Evolutionary conservation across 2,797 vertebrate genomes (phyloP).

Genomic region (Ispidina picta): DNA sequence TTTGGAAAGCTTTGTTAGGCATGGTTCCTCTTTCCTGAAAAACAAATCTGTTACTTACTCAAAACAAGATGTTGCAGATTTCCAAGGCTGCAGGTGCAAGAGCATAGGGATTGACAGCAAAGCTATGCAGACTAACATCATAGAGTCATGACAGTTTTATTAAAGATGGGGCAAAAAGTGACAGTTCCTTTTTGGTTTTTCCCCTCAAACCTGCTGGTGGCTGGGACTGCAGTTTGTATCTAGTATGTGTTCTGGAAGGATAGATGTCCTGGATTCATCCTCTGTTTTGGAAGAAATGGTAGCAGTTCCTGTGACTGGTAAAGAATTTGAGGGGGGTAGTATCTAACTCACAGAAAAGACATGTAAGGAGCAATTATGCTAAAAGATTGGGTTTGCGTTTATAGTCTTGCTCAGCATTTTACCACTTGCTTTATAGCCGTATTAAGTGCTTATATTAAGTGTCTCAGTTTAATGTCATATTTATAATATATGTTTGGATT

Average conservation of each 20-base stretch:
- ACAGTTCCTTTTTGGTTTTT: not conserved
- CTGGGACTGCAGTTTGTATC: not conserved
- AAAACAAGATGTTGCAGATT: not conserved
- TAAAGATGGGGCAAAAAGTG: not conserved
- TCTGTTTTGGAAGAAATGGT: not conserved
- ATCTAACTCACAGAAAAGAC: not conserved
- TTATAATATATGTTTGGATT: not conserved
- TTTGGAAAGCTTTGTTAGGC: not conserved
- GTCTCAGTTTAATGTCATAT: not conserved
- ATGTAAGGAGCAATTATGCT: not conserved
- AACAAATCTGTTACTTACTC: not conserved
- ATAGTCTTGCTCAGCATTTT: not conserved
- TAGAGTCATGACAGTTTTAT: not conserved
- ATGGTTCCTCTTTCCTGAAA: not conserved
- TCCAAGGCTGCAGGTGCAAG: not conserved
- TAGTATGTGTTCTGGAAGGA: not conserved
- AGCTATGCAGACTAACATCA: not conserved
- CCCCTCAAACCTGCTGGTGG: not conserved
- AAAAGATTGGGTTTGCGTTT: not conserved
- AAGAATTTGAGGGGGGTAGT: not conserved
- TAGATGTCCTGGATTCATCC: not conserved
- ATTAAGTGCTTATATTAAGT: slow-evolving; percentile 1
- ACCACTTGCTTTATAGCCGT: not conserved
- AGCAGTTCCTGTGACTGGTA: not conserved
- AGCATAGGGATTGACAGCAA: not conserved